phyloP scores from a whole-genome alignment of 2,797 vertebrate genomes.

The Phyllotis vaccarum region DNA sequence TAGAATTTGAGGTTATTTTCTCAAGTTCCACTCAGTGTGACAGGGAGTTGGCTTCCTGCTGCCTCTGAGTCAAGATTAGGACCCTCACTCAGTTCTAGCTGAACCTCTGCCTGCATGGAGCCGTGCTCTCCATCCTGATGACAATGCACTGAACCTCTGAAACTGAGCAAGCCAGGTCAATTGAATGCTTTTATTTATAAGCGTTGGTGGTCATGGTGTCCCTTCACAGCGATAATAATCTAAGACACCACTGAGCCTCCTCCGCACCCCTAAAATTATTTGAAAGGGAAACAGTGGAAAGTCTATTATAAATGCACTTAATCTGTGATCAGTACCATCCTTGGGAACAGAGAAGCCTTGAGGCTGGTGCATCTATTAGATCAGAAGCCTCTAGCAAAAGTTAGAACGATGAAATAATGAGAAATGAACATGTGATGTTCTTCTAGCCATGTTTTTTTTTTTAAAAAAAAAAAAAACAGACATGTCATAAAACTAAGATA shows the following conservation, averaged over 20 bases:
- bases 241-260: background rate
- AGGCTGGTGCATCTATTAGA: background rate
- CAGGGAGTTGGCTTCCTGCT: background rate
- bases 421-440: constrained; percentile 24
- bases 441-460: constrained; percentile 3
- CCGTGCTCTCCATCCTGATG: background rate
- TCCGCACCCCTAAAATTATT: background rate
- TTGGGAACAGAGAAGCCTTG: constrained; percentile 31
- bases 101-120: background rate
- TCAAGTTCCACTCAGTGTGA: background rate
- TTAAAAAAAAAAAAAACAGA: constrained; percentile 10
- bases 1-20: background rate
- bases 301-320: constrained; percentile 42
- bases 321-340: background rate
- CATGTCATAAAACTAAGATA: background rate
- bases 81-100: background rate
- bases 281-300: constrained; percentile 34
- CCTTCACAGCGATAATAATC: background rate
- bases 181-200: background rate
- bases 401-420: constrained; percentile 17
- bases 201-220: background rate
- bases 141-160: background rate
- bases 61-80: background rate
- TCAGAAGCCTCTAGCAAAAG: constrained; percentile 42
- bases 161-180: background rate